A percentile compares a stretch with the other conserved stretches of the same genome.
Evolutionary conservation across 2,888 invertebrate genomes (phyloP).

Genomic region (Glaucopsyche alexis): DNA sequence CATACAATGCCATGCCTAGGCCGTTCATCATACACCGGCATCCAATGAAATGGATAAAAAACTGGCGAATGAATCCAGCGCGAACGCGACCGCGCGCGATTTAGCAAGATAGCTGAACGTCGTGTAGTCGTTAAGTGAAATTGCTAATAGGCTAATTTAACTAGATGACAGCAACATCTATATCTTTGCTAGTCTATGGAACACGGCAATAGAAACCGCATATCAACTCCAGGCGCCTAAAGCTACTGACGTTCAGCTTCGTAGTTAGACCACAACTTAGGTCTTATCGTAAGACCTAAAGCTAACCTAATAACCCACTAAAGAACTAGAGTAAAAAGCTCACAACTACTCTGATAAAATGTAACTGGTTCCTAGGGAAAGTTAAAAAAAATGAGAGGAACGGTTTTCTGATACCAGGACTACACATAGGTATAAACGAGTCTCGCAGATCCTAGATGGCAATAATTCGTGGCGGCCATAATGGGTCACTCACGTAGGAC

Average conservation of each 20-base stretch:
- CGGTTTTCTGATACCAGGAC: no score
- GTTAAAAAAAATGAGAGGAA: slow-evolving; percentile 32
- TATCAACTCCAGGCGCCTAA: slow-evolving; percentile 58
- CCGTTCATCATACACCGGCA: no score
- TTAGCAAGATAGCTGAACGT: no score
- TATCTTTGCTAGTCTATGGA: neutral
- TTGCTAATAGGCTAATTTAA: no score
- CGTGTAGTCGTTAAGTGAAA: no score
- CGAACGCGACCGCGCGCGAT: no score
- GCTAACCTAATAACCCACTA: neutral
- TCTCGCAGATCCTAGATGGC: neutral
- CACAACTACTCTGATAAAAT: neutral
- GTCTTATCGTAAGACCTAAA: neutral
- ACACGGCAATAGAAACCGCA: slow-evolving; percentile 51
- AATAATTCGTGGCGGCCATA: slow-evolving; percentile 32
- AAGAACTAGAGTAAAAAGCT: neutral
- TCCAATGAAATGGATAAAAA: no score
- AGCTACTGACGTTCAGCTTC: slow-evolving; percentile 59
- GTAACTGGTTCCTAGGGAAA: slow-evolving; percentile 38
- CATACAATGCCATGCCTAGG: no score
- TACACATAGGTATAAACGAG: neutral
- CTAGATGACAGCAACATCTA: neutral
- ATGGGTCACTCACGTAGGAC: slow-evolving; percentile 33
- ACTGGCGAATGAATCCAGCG: no score
- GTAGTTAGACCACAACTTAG: slow-evolving; percentile 52